phyloP scores from a whole-genome alignment of 2,888 invertebrate genomes.

The Actias luna region DNA sequence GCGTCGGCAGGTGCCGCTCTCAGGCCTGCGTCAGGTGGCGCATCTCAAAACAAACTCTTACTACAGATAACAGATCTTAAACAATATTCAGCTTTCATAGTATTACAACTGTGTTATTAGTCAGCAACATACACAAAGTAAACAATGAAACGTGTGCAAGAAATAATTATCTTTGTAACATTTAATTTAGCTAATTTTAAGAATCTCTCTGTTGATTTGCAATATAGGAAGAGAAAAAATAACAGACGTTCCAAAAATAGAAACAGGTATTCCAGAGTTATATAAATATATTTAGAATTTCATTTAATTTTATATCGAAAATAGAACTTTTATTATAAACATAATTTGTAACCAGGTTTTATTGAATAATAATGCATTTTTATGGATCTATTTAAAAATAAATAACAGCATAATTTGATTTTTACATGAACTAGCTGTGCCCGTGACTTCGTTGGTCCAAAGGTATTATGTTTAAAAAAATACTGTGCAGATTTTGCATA shows the following conservation, averaged over 20 bases:
- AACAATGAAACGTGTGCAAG: conserved; percentile 50
- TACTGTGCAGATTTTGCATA: too few relatives aligned
- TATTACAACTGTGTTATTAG: conserved; percentile 53
- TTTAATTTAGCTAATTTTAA: conserved; percentile 31
- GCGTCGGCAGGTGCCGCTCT: conserved; percentile 64
- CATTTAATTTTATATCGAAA: neutral
- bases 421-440: too few relatives aligned
- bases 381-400: too few relatives aligned
- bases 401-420: too few relatives aligned
- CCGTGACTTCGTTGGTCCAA: too few relatives aligned
- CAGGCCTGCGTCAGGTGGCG: conserved; percentile 49
- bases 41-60: conserved; percentile 24
- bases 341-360: neutral
- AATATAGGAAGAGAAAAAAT: neutral
- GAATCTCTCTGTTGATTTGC: neutral
- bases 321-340: neutral
- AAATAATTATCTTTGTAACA: conserved; percentile 30
- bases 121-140: conserved; percentile 49
- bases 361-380: neutral
- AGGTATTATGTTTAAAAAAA: too few relatives aligned
- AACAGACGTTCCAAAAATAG: too few relatives aligned
- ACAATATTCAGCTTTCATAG: conserved; percentile 40
- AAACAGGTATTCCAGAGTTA: neutral
- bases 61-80: conserved; percentile 32
- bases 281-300: neutral